phyloP scores from a whole-genome alignment of 2,797 vertebrate species.

The Adelosebastes latens region DNA sequence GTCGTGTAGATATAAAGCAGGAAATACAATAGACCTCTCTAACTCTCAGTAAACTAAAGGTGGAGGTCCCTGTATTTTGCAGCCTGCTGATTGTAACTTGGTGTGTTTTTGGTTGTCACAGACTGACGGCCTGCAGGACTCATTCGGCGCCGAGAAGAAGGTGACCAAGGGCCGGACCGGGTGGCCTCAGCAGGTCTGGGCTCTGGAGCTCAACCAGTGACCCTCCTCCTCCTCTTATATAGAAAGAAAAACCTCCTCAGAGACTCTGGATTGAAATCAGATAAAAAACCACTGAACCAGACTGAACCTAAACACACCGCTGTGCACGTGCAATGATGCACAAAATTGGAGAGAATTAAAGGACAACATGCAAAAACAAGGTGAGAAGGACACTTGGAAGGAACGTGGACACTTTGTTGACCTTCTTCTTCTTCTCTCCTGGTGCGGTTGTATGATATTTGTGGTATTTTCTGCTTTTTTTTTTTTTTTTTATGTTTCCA shows the following conservation, averaged over 20 bases:
- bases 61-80: not conserved
- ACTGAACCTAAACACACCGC: conserved; percentile 33
- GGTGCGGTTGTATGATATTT: conserved; percentile 36
- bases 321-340: conserved; percentile 38
- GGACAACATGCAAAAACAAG: not conserved
- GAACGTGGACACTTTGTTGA: not conserved
- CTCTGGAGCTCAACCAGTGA: conserved; percentile 95
- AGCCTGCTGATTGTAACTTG: not conserved
- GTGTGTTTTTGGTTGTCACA: conserved; percentile 53
- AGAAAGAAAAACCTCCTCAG: not conserved
- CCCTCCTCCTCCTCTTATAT: not conserved
- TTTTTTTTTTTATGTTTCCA: conserved; percentile 23
- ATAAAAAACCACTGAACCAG: conserved; percentile 43
- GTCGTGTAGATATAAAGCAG: not conserved
- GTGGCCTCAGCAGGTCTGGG: conserved; percentile 98
- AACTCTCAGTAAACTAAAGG: too few relatives aligned
- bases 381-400: not conserved
- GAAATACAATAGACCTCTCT: not conserved
- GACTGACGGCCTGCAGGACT: conserved; percentile 85
- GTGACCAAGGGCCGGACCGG: conserved; percentile 91
- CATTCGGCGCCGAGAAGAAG: conserved; percentile 89
- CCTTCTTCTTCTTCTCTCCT: not conserved
- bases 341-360: not conserved
- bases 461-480: conserved; percentile 50
- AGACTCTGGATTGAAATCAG: conserved; percentile 56